Conservation (phyloP, 2,888 invertebrate genomes). For the Cephus sareptanus region DNA sequence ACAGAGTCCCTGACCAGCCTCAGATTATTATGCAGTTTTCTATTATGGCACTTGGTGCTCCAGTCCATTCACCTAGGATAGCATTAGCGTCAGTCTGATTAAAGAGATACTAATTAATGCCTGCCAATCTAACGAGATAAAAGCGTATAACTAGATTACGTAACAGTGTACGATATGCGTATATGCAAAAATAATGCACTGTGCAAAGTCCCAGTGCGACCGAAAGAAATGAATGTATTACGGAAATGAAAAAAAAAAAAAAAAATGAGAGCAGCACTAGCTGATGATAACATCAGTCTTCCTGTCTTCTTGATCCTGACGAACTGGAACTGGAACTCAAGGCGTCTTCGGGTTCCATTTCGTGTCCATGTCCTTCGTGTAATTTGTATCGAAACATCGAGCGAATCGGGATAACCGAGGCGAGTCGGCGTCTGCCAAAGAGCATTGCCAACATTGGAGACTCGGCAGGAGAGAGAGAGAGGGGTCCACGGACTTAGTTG, state of each 20-base stretch:
- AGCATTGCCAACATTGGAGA: slow-evolving; percentile 39
- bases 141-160: neutral
- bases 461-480: slow-evolving; percentile 30
- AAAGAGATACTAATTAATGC: neutral
- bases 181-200: neutral
- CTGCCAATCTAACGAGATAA: neutral
- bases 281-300: slow-evolving; percentile 61
- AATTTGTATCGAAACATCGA: slow-evolving; percentile 63
- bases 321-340: slow-evolving; percentile 3
- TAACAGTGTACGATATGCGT: neutral
- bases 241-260: slow-evolving; percentile 25
- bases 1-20: neutral
- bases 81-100: neutral
- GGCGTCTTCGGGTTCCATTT: slow-evolving; percentile 28
- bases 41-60: neutral
- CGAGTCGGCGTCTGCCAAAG: slow-evolving; percentile 54
- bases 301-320: slow-evolving; percentile 21
- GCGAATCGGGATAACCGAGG: slow-evolving; percentile 16
- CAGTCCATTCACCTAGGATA: neutral
- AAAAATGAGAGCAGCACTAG: slow-evolving; percentile 35
- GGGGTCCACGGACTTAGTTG: slow-evolving; percentile 22
- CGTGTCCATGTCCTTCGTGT: slow-evolving; percentile 54
- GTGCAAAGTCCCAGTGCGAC: slow-evolving; percentile 5
- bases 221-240: slow-evolving; percentile 36
- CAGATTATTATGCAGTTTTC: neutral